Base-by-base conservation (phyloP, 35 echinoderm and acorn worm species). In the Acanthaster planci region DNA sequence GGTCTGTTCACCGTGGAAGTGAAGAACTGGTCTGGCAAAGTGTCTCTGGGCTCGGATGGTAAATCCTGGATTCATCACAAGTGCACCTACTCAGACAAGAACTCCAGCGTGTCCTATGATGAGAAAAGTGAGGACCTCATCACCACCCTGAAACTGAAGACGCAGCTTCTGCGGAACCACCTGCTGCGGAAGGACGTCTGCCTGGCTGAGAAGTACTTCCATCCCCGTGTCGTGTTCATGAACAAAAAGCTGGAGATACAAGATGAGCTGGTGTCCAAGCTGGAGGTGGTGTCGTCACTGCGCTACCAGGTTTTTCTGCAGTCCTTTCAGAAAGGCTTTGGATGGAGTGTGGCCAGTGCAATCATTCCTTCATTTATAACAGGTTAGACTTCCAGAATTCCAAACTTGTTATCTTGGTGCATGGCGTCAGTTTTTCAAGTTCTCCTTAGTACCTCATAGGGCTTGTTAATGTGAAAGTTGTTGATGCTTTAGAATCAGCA, bases 11-110 rank as follows among this genome's bases (percentile, higher is more conserved):
- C 82, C 23, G 86, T 99, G 18, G 96, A 99, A 77, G 96, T 99
- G 12, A 99, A 99, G 54, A 94, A 99, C 81, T 99, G 96, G 96
- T 80, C 89, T 19, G 96, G 96, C 16, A 87, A 89, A 59, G 86
- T 99, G 1, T 35, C 83, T 16, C 44, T 84, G 16, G 89, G 81
- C 30, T 85, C 82, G 22, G 86, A 99, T 67, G 92, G 92, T 18
- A 93, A 94, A 60, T 83, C 67, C 2, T 99, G 96, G 96, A 78
- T 94, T 8, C 96, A 94, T 37, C 78, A 58, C 67, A 91, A 88
- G 86, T 78, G 87, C 51, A 55, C 80, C n/a, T 79, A 88, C 78
- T 76, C 77, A 1, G 81, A 91, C 35, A 80, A 76, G 26, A 18
- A 82, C 0, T 54, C 89, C 7, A 79, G 75, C 31, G 81, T 99